Base-by-base conservation (phyloP, 2,797 vertebrate genomes). In the Ctenopoma multispine region DNA sequence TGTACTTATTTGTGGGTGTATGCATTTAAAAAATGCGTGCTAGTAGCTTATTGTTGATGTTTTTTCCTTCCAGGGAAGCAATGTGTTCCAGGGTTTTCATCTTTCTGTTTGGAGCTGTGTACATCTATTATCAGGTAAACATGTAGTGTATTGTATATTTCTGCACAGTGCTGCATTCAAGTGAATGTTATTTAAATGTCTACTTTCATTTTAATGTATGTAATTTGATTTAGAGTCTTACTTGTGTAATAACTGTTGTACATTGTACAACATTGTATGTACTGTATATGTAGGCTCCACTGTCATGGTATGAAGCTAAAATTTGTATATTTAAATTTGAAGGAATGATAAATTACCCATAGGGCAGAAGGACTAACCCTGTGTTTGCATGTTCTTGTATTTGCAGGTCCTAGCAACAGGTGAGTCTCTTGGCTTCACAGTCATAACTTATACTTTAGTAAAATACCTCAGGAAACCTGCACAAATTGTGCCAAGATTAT, bases 81-180 rank as follows among this genome's bases (percentile, higher is more conserved):
- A 92, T 92, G 90, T 46, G 3, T 68, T 58, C 49, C 72, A 76
- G 23, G 17, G 3, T 53, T 14, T 46, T 85, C 6, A 0, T 79
- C 13, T 34, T 71, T 36, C 44, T 92, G 18, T n/a, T 55, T 7
- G 89, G 71, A 63, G 36, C 56, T 15, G 15, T 58, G 3, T 73
- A 0, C 46, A 10, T 77, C 53, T 54, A 4, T 72, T 11, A 15
- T 38, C 75, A 84, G 89, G 89, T 92, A 89, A 41, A 50, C 0
- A 43, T 31, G 0, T 4, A 54, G 3, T 47, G 36, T 59, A 1
- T n/a, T 4, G 0, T 14, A 34, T 40, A 17, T 31, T 29, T 31
- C 17, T n/a, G 1, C 2, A n/a, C 3, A 44, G n/a, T 13, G 43
- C 3, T 51, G 1, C 14, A 31, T 20, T 4, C n/a, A 57, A 12